phyloP scores from a whole-genome alignment of 2,113 vertebrate genomes.

The Osmerus eperlanus region DNA sequence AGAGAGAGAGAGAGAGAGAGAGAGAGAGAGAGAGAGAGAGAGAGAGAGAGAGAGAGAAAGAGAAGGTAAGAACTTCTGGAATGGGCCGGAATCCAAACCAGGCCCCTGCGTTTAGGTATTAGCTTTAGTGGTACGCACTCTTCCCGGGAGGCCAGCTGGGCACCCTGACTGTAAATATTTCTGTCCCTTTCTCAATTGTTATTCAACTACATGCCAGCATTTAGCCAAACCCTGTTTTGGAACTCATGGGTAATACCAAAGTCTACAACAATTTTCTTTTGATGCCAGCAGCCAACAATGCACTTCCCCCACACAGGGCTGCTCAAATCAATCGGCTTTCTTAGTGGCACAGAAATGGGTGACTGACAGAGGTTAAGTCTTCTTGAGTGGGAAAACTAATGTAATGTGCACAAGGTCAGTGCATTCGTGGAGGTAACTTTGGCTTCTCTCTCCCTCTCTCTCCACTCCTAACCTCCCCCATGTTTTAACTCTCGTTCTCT shows the following conservation, averaged over 20 bases:
- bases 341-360: conserved; percentile 40
- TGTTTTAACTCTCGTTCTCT: conserved; percentile 55
- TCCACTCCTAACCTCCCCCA: conserved; percentile 37
- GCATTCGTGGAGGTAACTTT: conserved; percentile 57
- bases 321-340: conserved; percentile 47
- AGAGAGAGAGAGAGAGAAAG: too few species aligned
- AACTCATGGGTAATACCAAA: conserved; percentile 26
- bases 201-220: too few species aligned
- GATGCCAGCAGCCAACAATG: conserved; percentile 41
- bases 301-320: conserved; percentile 36
- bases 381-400: conserved; percentile 43
- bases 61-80: too few species aligned
- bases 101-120: too few species aligned
- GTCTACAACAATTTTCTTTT: conserved; percentile 36
- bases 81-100: too few species aligned
- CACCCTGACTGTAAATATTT: too few species aligned
- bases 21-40: too few species aligned
- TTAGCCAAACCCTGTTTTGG: background rate
- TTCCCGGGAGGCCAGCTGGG: too few species aligned
- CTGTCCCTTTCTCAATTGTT: too few species aligned
- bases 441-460: conserved; percentile 33
- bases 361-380: conserved; percentile 49
- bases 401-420: conserved; percentile 54
- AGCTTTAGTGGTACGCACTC: too few species aligned
- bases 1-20: too few species aligned